Percentiles rank a stretch among this genome's conserved stretches.
These are phyloP conservation scores for Muricea muricata DNA, from an alignment of 92 coral and sea anemone genomes.

Conservation along the genomic window DNA sequence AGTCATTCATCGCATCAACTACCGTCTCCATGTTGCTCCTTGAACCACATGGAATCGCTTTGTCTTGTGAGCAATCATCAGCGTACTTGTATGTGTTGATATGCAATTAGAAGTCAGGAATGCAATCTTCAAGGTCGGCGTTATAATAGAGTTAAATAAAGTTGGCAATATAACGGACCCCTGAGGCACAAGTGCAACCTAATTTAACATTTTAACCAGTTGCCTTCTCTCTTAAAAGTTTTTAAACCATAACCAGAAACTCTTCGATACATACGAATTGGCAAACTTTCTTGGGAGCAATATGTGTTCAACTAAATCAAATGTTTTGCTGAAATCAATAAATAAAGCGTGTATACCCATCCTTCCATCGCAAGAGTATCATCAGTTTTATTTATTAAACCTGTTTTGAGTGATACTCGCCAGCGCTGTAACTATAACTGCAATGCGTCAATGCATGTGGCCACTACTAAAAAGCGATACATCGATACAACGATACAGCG, in stretches of 20 bases:
- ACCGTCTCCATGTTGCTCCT: constrained; percentile 20
- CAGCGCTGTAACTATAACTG: constrained; percentile 22
- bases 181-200: not conserved
- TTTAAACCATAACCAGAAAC: not conserved
- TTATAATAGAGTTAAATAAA: constrained; percentile 11
- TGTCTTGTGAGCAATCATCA: constrained; percentile 53
- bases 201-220: too few relatives aligned
- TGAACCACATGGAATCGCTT: constrained; percentile 9
- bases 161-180: constrained; percentile 36
- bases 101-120: not conserved
- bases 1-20: not conserved
- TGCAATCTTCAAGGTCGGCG: constrained; percentile 5
- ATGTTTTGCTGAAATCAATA: too few relatives aligned
- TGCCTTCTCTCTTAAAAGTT: too few relatives aligned
- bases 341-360: constrained; percentile 34
- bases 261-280: not conserved
- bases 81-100: constrained; percentile 22
- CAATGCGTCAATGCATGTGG: constrained; percentile 31
- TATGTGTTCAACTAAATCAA: constrained; percentile 36
- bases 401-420: constrained; percentile 29
- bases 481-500: too few relatives aligned
- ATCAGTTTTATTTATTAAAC: constrained; percentile 18
- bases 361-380: constrained; percentile 17
- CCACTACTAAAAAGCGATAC: too few relatives aligned
- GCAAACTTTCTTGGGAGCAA: constrained; percentile 25